Percentiles rank a stretch among this genome's conserved stretches.
These are phyloP conservation scores for Nothocercus nigrocapillus DNA, from an alignment of 2,113 vertebrate genomes.

Conservation along the genomic window DNA sequence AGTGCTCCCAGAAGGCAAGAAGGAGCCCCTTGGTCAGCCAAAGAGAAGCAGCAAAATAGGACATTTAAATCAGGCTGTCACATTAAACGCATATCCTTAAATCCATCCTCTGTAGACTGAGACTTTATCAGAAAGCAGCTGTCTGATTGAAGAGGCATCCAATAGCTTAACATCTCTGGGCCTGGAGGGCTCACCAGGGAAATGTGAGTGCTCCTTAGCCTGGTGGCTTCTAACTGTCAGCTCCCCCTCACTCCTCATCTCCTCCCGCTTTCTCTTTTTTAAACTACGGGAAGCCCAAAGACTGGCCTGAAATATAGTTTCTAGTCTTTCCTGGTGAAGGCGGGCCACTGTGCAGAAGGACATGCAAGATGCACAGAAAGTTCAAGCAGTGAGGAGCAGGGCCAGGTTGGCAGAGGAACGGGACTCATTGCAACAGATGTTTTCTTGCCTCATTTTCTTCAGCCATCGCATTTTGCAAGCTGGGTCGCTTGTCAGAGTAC, in stretches of 20 bases:
- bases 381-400: not conserved
- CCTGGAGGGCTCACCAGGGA: not conserved
- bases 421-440: not conserved
- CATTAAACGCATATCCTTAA: not conserved
- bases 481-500: not conserved
- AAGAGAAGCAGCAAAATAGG: not conserved
- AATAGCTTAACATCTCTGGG: not conserved
- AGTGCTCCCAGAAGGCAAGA: not conserved
- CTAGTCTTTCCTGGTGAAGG: not conserved
- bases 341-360: not conserved
- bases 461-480: not conserved
- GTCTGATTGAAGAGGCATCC: not conserved
- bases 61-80: not conserved
- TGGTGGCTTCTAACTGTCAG: not conserved
- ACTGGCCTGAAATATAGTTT: not conserved
- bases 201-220: not conserved
- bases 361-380: not conserved
- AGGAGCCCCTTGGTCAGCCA: not conserved
- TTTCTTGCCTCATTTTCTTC: conserved; percentile 42
- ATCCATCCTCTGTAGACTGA: not conserved
- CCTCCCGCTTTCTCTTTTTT: too few relatives aligned
- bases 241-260: too few relatives aligned
- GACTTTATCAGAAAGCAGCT: not conserved
- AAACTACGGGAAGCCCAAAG: too few relatives aligned
- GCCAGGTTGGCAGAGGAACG: not conserved